Evolutionary conservation across 2,113 vertebrate genomes (phyloP).

Genomic region (Aplodontia rufa): DNA sequence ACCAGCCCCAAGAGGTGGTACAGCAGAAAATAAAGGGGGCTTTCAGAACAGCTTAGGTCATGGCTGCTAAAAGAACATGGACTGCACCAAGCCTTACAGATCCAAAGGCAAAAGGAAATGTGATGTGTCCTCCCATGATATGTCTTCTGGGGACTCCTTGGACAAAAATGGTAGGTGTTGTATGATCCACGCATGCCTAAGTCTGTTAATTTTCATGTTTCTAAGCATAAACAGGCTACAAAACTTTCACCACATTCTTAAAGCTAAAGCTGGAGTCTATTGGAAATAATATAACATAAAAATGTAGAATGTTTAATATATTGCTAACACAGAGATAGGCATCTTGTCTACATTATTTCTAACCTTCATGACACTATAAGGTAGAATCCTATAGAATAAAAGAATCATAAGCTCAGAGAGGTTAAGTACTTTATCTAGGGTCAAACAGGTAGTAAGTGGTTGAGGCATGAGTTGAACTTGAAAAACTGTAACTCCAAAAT

Average conservation of each 20-base stretch:
- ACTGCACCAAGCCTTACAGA: neutral
- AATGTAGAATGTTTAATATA: neutral
- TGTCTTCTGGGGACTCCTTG: neutral
- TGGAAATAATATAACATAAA: neutral
- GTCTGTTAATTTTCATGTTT: neutral
- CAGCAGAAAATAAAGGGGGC: neutral
- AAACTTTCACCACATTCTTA: neutral
- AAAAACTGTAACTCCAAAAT: conserved; percentile 4
- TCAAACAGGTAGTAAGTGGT: neutral
- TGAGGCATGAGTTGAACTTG: neutral
- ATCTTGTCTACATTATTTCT: neutral
- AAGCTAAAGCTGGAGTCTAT: neutral
- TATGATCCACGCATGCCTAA: neutral
- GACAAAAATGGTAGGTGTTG: neutral
- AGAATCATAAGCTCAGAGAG: neutral
- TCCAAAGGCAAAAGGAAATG: neutral
- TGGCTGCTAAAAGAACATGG: neutral
- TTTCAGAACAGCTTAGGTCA: conserved; percentile 9
- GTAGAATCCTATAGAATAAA: neutral
- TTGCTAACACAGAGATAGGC: neutral
- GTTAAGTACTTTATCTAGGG: neutral
- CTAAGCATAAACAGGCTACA: neutral
- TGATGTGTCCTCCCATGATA: neutral
- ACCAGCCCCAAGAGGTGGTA: neutral
- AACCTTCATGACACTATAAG: neutral